Conservation (phyloP, 2,888 invertebrate species). For the Drosophila cyrtoloma region DNA sequence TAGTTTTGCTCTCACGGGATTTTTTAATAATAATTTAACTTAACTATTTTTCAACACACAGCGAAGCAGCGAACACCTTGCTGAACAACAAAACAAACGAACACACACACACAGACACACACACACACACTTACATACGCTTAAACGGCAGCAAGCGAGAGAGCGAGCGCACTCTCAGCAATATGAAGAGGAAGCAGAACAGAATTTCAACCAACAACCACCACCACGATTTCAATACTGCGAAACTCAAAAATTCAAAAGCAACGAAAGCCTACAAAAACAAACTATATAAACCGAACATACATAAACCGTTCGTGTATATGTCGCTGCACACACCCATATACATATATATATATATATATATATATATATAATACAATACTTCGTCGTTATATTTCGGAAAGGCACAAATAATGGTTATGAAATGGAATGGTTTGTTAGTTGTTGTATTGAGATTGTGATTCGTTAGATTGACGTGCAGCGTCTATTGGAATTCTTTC, state of each 20-base stretch:
- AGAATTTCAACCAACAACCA: constrained; percentile 68
- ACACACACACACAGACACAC: constrained; percentile 30
- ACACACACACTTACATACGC: constrained; percentile 24
- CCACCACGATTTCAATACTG: constrained; percentile 84
- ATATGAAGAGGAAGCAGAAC: constrained; percentile 54
- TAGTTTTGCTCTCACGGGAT: constrained; percentile 31
- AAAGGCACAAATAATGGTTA: constrained; percentile 80
- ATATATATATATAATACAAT: constrained; percentile 45
- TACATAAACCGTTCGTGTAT: constrained; percentile 34
- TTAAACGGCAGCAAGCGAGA: constrained; percentile 23
- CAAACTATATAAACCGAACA: constrained; percentile 61
- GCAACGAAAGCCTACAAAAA: constrained; percentile 80
- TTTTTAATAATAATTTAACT: constrained; percentile 67
- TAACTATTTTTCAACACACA: constrained; percentile 71
- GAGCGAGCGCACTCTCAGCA: constrained; percentile 44
- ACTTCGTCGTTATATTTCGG: constrained; percentile 75
- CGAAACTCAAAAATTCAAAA: constrained; percentile 76
- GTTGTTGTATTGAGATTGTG: constrained; percentile 75
- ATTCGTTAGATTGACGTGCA: constrained; percentile 61
- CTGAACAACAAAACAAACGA: constrained; percentile 56
- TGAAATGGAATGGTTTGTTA: constrained; percentile 59
- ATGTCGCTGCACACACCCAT: constrained; percentile 9
- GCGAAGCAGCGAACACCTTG: constrained; percentile 50
- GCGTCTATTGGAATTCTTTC: constrained; percentile 18
- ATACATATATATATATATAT: constrained; percentile 12